These are phyloP conservation scores for Etia nguti DNA, from an alignment of 2,113 vertebrate species.

Conservation along the genomic window DNA sequence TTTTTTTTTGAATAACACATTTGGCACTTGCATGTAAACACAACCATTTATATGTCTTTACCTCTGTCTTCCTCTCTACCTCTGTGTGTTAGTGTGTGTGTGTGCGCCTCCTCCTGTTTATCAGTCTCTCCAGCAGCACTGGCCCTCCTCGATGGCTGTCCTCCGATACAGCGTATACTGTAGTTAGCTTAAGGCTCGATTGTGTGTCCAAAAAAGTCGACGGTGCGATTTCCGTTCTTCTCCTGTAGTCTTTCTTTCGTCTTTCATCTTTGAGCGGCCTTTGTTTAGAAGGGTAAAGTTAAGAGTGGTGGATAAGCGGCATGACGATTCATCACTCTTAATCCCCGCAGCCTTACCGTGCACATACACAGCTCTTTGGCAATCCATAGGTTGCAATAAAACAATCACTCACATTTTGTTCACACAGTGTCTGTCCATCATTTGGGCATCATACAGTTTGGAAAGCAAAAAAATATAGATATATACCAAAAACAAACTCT, in stretches of 20 bases:
- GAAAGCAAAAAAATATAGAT: slow-evolving; percentile 68
- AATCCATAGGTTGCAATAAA: slow-evolving; percentile 81
- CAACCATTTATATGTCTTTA: not conserved
- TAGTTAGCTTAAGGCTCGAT: slow-evolving; percentile 90
- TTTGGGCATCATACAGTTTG: slow-evolving; percentile 63
- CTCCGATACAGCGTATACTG: slow-evolving; percentile 79
- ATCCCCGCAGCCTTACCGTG: slow-evolving; percentile 9
- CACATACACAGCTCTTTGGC: slow-evolving; percentile 64
- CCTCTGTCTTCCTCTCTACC: not conserved
- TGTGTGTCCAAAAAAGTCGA: slow-evolving; percentile 78
- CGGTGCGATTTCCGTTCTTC: slow-evolving; percentile 14
- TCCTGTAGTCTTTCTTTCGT: slow-evolving; percentile 9
- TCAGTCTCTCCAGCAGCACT: slow-evolving; percentile 75
- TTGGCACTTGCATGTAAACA: slow-evolving; percentile 7
- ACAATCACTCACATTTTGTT: slow-evolving; percentile 61
- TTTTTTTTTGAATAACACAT: not conserved
- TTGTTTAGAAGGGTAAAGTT: not conserved
- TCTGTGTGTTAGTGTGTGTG: not conserved
- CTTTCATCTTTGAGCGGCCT: slow-evolving; percentile 18
- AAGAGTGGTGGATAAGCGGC: not conserved
- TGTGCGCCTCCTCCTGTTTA: not conserved
- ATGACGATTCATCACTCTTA: not conserved
- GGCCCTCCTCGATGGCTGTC: slow-evolving; percentile 89
- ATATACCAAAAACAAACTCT: slow-evolving; percentile 69
- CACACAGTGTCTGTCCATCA: slow-evolving; percentile 68